Evolutionary conservation across 2,113 vertebrate genomes (phyloP).

Genomic region (Hippocampus barbouri): DNA sequence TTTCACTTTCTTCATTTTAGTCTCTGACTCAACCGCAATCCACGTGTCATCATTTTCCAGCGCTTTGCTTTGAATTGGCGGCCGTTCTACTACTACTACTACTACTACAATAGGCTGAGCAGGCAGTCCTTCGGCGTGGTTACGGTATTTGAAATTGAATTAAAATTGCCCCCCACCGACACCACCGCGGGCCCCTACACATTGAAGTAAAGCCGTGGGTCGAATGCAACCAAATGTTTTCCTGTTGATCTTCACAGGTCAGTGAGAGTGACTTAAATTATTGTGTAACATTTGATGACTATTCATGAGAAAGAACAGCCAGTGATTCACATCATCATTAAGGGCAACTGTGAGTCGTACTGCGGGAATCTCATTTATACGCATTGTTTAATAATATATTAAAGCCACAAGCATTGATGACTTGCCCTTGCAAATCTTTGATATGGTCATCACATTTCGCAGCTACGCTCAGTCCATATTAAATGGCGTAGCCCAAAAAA

Average conservation of each 20-base stretch:
- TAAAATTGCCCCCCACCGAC: background rate
- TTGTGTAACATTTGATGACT: background rate
- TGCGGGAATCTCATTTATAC: background rate
- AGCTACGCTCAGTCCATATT: background rate
- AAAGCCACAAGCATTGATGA: background rate
- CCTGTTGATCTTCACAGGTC: constrained; percentile 18
- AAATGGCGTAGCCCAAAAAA: background rate
- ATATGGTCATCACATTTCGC: background rate
- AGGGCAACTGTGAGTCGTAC: constrained; percentile 3
- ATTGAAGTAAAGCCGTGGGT: constrained; percentile 18
- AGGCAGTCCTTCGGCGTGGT: constrained; percentile 43
- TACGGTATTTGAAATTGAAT: constrained; percentile 3
- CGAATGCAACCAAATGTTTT: constrained; percentile 8
- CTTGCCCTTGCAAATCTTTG: background rate
- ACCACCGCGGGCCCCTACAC: constrained; percentile 20
- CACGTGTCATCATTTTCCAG: constrained; percentile 21
- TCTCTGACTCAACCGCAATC: background rate
- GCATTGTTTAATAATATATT: background rate
- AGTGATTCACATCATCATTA: background rate
- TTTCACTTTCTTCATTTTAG: constrained; percentile 20
- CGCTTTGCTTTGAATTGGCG: constrained; percentile 31
- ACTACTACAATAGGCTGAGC: constrained; percentile 13
- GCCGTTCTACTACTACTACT: constrained; percentile 40
- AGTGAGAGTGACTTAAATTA: background rate
- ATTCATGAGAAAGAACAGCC: background rate